A percentile compares a stretch with the other conserved stretches of the same genome.
Conservation (phyloP, 2,113 vertebrate species). For the Cebidichthys violaceus region DNA sequence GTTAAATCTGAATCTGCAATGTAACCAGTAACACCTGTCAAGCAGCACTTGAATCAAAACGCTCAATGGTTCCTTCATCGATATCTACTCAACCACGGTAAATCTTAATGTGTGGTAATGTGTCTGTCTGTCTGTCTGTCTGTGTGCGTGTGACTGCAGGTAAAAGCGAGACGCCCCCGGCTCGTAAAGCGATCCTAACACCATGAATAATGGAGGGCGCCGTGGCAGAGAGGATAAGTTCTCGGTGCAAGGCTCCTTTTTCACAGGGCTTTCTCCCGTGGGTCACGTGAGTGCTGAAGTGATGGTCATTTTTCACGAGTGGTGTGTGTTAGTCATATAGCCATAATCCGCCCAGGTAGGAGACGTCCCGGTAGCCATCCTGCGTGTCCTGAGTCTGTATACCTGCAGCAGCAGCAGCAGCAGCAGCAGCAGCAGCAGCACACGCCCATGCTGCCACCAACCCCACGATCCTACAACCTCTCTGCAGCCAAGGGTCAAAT, state of each 20-base stretch:
- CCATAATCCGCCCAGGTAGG: constrained; percentile 54
- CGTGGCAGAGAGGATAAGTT: constrained; percentile 84
- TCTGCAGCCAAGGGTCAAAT: constrained; percentile 77
- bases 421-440: no score
- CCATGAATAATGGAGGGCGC: constrained; percentile 94
- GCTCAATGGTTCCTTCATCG: neutral
- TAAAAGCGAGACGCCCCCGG: constrained; percentile 83
- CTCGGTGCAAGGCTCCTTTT: constrained; percentile 85
- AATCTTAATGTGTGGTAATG: constrained; percentile 2
- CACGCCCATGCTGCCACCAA: constrained; percentile 32
- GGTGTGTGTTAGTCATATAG: constrained; percentile 71
- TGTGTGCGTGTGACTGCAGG: constrained; percentile 56
- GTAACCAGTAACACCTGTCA: no score
- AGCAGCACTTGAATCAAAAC: no score
- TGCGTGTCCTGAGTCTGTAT: constrained; percentile 30
- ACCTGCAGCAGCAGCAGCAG: constrained; percentile 23
- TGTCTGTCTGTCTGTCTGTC: constrained; percentile 37
- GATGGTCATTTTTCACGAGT: constrained; percentile 89
- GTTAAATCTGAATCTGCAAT: no score
- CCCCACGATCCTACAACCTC: constrained; percentile 47
- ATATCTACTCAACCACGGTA: neutral
- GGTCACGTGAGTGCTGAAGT: constrained; percentile 81
- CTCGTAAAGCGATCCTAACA: constrained; percentile 92
- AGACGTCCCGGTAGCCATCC: constrained; percentile 46
- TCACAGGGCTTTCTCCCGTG: constrained; percentile 85